Base-by-base conservation (phyloP, 2,113 vertebrate species). In the Speoplatyrhinus poulsoni region DNA sequence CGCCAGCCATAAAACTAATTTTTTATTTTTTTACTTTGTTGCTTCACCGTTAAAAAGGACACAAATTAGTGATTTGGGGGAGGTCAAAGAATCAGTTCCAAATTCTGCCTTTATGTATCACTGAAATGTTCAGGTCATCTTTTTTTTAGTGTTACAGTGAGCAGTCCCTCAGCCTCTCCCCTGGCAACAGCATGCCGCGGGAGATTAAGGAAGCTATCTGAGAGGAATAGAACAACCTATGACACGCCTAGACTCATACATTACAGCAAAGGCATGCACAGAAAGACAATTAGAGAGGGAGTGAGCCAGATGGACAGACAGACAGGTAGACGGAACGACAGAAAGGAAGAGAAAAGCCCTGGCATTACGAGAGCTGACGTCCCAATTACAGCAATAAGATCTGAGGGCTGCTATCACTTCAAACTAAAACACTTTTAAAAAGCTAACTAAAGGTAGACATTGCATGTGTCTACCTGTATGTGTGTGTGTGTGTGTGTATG, bases 161-260 rank as follows among this genome's bases (percentile, higher is more conserved):
- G 10, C 26, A 32, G 13, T n/a, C 19, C 56, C 54, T 72, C 72
- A 62, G 57, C 60, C 69, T 33, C 56, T 82, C 70, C 32, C 73
- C 59, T 59, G 66, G 70, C 70, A 78, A 77, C 70, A 69, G 70
- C 75, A 73, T 77, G 66, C 64, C 62, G 46, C 16, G n/a, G 41
- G 76, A 79, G 82, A 84, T 71, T 67, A 79, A 73, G 67, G 65
- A 77, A 76, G 70, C 75, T 75, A 73, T 79, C 76, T 73, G 53
- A 62, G 71, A 75, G 68, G 73, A 77, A 73, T 69, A 74, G 53
- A 55, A 73, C 65, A 73, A 70, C 67, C 71, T 80, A 26, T 67
- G 80, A 85, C 73, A 79, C 67, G 67, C 77, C 65, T 63, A 81
- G 80, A 81, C 77, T 68, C 62, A 76, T 76, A 68, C 74, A 80